Evolutionary conservation across 2,888 invertebrate species (phyloP), one percentile per base, ranked within the genome.

Genomic region (Apodemia mormo): DNA sequence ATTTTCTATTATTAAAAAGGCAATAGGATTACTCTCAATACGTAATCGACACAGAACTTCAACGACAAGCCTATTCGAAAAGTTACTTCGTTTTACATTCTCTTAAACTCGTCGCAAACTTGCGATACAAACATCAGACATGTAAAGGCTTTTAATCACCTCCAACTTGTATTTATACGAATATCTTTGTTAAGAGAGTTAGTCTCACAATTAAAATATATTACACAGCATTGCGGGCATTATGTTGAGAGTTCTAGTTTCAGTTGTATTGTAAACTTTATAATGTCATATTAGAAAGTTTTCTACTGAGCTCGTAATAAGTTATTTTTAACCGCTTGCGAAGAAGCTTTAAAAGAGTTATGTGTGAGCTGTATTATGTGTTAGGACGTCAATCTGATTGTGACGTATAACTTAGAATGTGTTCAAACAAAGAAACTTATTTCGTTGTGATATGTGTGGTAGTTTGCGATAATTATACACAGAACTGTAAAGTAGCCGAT

Each of bases 71-170:
- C 81, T 82, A 82, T 82, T 79, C 78, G 72, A 72, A 72, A 81
- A 85, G 81, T 84, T 82, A 78, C 77, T 80, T 78, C 77, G 82
- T 80, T 83, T 84, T 81, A 82, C 83, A 85, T 85, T 82, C 76
- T 76, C 77, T 77, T 75, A 76, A 79, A 77, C 76, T 76, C 74
- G 64, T 67, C 71, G 76, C 72, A 71, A 76, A 77, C 72, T 76
- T 76, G 77, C 78, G 82, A 82, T 82, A 83, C 84, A 83, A 85
- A 86, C 85, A 85, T 83, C 83, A 80, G 81, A 81, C 81, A 80
- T 80, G 81, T 78, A 80, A 82, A 81, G 80, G 83, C 82, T 81
- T 79, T 80, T 77, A 79, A 77, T 76, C 77, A 76, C 74, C 67
- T 65, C 71, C 67, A 69, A 71, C 69, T 68, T 69, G 58, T 43